phyloP scores from a whole-genome alignment of 1,140 invertebrate species.

The Magallana gigas region DNA sequence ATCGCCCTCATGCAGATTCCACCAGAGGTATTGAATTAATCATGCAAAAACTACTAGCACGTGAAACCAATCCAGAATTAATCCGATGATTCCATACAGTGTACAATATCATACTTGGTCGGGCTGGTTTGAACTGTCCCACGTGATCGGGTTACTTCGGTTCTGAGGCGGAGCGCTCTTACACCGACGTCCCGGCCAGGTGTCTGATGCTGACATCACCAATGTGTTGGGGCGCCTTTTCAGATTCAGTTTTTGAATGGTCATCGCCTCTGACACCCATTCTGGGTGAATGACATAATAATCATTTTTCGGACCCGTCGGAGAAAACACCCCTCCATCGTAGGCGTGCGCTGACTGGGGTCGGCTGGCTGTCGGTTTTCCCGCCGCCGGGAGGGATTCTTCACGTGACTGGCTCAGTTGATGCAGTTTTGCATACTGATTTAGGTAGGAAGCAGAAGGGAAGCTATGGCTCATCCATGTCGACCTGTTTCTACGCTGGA shows the following conservation, averaged over 20 bases:
- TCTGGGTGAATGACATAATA: slow-evolving; percentile 74
- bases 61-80: background rate
- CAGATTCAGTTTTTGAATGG: slow-evolving; percentile 67
- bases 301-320: slow-evolving; percentile 56
- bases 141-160: slow-evolving; percentile 68
- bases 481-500: slow-evolving; percentile 51
- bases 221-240: slow-evolving; percentile 62
- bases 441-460: slow-evolving; percentile 53
- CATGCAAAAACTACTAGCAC: background rate
- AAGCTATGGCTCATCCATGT: slow-evolving; percentile 65
- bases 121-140: slow-evolving; percentile 45
- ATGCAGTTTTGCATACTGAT: slow-evolving; percentile 14
- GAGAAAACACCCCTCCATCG: slow-evolving; percentile 65
- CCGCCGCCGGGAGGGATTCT: slow-evolving; percentile 50
- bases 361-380: slow-evolving; percentile 57
- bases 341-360: slow-evolving; percentile 55
- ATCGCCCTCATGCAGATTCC: no score
- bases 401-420: slow-evolving; percentile 32
- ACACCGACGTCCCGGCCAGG: slow-evolving; percentile 66
- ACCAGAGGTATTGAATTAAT: no score
- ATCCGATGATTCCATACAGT: no score
- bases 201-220: slow-evolving; percentile 36
- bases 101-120: slow-evolving; percentile 1
- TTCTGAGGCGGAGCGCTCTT: slow-evolving; percentile 69
- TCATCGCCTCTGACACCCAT: slow-evolving; percentile 73